phyloP scores from a whole-genome alignment of 1,140 invertebrate species.

The Achroia grisella region DNA sequence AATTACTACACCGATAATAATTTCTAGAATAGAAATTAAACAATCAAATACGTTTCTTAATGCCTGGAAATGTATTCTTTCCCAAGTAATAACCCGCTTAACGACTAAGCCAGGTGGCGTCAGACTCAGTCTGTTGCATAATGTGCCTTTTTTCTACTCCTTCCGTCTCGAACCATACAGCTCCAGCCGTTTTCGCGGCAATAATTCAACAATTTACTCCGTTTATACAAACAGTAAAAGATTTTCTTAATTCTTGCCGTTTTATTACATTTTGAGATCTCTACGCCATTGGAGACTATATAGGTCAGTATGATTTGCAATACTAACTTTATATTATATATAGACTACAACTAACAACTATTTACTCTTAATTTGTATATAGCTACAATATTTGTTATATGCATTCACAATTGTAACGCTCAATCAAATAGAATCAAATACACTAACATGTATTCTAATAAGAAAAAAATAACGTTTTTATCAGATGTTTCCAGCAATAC shows the following conservation, averaged over 20 bases:
- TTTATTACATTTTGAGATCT: neutral
- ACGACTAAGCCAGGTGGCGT: conserved; percentile 52
- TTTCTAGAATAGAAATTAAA: too few species aligned
- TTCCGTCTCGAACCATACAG: conserved; percentile 26
- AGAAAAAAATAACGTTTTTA: too few species aligned
- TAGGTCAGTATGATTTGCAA: too few species aligned
- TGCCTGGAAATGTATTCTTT: conserved; percentile 21
- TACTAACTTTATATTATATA: too few species aligned
- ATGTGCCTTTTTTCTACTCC: conserved; percentile 41
- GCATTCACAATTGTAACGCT: too few species aligned
- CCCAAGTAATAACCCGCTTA: conserved; percentile 43
- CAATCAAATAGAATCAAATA: too few species aligned
- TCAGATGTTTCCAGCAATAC: too few species aligned
- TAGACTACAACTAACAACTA: too few species aligned
- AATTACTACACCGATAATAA: too few species aligned
- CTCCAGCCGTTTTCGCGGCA: conserved; percentile 17
- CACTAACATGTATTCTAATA: too few species aligned
- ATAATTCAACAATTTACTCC: conserved; percentile 35
- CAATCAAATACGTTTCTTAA: conserved; percentile 7
- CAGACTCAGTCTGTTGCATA: conserved; percentile 35
- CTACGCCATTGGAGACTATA: neutral
- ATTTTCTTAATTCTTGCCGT: conserved; percentile 20
- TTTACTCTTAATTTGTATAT: too few species aligned
- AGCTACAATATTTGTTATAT: too few species aligned
- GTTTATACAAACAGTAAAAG: conserved; percentile 19